Percentiles rank a stretch among this genome's conserved stretches.
These are phyloP conservation scores for Perizoma affinitatum DNA, from an alignment of 2,888 invertebrate species.

Conservation along the genomic window DNA sequence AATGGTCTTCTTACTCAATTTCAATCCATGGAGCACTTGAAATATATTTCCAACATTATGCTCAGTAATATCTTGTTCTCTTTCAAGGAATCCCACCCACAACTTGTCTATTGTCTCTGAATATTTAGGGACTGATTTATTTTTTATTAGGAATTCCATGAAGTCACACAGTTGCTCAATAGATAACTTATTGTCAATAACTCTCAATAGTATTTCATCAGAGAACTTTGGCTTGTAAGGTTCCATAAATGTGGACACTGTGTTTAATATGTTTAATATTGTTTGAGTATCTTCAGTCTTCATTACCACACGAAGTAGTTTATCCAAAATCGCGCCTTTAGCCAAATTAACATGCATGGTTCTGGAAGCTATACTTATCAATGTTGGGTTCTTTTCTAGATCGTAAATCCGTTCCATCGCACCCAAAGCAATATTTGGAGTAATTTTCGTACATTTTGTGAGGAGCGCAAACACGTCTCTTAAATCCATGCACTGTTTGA, in stretches of 20 bases:
- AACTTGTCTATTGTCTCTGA: slow-evolving; percentile 85
- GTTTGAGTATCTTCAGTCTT: slow-evolving; percentile 78
- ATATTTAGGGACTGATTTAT: slow-evolving; percentile 73
- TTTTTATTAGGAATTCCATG: slow-evolving; percentile 79
- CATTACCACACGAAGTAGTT: slow-evolving; percentile 70
- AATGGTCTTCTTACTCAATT: slow-evolving; percentile 84
- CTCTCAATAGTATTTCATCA: slow-evolving; percentile 85
- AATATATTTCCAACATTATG: slow-evolving; percentile 84
- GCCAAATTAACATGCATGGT: slow-evolving; percentile 63
- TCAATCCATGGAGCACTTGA: slow-evolving; percentile 81
- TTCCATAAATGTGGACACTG: slow-evolving; percentile 68
- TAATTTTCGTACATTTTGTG: slow-evolving; percentile 78
- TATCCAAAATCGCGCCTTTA: slow-evolving; percentile 77
- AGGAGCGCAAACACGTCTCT: slow-evolving; percentile 75
- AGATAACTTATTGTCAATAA: slow-evolving; percentile 83
- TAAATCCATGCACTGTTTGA: slow-evolving; percentile 70
- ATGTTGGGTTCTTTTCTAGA: slow-evolving; percentile 62
- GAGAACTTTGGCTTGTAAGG: slow-evolving; percentile 81
- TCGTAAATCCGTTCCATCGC: slow-evolving; percentile 78
- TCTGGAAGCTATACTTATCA: slow-evolving; percentile 49
- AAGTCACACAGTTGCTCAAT: slow-evolving; percentile 85
- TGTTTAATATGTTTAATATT: slow-evolving; percentile 71
- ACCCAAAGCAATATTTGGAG: slow-evolving; percentile 77
- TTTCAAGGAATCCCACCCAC: slow-evolving; percentile 86
- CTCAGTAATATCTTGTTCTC: slow-evolving; percentile 82